Evolutionary conservation across 2,888 invertebrate species (phyloP).

Genomic region (Chymomyza procnemis): DNA sequence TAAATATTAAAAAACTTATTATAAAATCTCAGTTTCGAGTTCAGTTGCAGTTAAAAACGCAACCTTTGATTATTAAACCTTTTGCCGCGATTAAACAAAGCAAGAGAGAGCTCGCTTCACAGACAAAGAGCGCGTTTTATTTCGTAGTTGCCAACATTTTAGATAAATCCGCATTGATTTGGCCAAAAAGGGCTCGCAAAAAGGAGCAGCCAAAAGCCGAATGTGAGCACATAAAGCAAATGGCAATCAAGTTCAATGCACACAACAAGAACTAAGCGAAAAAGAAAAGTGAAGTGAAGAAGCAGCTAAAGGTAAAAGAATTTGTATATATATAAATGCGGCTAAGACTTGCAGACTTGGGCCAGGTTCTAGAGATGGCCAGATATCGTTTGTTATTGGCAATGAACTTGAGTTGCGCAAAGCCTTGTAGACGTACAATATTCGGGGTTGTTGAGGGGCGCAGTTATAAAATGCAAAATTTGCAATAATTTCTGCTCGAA

Average conservation of each 20-base stretch:
- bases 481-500: no score
- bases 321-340: slow-evolving; percentile 9
- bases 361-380: background rate
- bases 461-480: no score
- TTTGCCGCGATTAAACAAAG: background rate
- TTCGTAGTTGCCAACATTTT: slow-evolving; percentile 52
- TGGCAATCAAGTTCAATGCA: slow-evolving; percentile 68
- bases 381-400: background rate
- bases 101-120: background rate
- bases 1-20: no score
- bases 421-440: no score
- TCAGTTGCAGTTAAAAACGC: no score
- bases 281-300: slow-evolving; percentile 16
- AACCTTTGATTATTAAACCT: no score
- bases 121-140: background rate
- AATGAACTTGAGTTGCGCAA: no score
- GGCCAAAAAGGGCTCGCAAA: background rate
- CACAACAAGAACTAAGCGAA: slow-evolving; percentile 44
- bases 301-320: background rate
- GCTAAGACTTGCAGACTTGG: slow-evolving; percentile 19
- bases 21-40: no score
- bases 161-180: slow-evolving; percentile 62
- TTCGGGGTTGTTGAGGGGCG: no score
- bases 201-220: background rate
- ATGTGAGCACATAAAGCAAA: slow-evolving; percentile 17